Evolutionary conservation across 2,113 vertebrate species (phyloP).

Genomic region (Telmatochromis sp.): DNA sequence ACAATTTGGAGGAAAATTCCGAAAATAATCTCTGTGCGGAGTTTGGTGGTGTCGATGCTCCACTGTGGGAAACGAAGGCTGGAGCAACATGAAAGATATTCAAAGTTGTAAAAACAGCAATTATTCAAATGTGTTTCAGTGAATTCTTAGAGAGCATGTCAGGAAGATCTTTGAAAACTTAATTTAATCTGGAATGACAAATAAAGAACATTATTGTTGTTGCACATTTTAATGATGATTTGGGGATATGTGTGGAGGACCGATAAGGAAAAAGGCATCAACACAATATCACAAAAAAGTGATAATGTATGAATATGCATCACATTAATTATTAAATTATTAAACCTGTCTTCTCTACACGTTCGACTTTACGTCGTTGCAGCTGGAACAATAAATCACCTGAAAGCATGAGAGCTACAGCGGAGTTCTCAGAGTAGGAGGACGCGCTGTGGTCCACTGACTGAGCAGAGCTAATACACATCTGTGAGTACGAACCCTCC

Average conservation of each 20-base stretch:
- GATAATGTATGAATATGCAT: background rate
- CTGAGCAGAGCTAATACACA: constrained; percentile 27
- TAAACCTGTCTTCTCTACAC: background rate
- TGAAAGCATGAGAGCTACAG: background rate
- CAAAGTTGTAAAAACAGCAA: background rate
- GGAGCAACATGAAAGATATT: background rate
- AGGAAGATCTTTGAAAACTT: background rate
- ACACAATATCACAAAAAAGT: background rate
- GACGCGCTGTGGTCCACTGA: constrained; percentile 17
- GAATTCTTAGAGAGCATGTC: background rate
- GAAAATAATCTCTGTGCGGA: background rate
- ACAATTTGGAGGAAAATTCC: background rate
- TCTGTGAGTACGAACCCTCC: background rate
- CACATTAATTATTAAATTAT: background rate
- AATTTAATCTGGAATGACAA: background rate
- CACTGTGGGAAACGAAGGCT: background rate
- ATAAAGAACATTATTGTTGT: background rate
- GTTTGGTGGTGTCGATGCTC: background rate
- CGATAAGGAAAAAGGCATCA: background rate
- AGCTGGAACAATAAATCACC: background rate
- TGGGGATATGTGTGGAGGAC: background rate
- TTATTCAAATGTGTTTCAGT: background rate
- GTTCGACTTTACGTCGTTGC: background rate
- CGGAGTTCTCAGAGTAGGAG: background rate
- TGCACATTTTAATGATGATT: background rate